Conservation (phyloP, 2,888 invertebrate genomes). For the Eilema griseolum region DNA sequence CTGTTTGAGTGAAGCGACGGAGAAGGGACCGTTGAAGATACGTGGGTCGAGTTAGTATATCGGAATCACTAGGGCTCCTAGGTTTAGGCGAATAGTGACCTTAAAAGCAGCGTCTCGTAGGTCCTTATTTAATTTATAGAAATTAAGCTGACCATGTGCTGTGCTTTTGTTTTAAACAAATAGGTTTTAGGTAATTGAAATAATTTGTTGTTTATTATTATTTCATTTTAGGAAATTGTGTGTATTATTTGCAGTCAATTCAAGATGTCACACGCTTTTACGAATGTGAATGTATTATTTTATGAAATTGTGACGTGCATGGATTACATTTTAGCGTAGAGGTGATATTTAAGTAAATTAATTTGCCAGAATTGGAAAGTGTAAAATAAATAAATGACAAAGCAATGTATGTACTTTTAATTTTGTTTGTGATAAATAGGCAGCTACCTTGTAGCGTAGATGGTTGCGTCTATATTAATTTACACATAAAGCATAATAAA, state of each 20-base stretch:
- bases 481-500: constrained; percentile 81
- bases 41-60: constrained; percentile 56
- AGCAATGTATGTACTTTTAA: constrained; percentile 74
- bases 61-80: constrained; percentile 80
- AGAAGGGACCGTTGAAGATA: constrained; percentile 42
- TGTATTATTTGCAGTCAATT: constrained; percentile 84
- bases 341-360: constrained; percentile 63
- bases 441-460: constrained; percentile 81
- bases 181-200: constrained; percentile 83
- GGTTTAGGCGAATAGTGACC: constrained; percentile 77
- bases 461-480: constrained; percentile 78
- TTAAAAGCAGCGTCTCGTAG: constrained; percentile 76
- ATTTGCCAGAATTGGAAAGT: constrained; percentile 76
- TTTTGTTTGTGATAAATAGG: constrained; percentile 79
- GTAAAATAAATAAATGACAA: constrained; percentile 78
- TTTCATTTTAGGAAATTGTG: constrained; percentile 72
- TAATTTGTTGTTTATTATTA: constrained; percentile 78
- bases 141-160: constrained; percentile 86
- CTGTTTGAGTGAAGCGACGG: constrained; percentile 37
- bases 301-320: constrained; percentile 62
- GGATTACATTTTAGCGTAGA: constrained; percentile 72
- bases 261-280: constrained; percentile 78
- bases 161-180: constrained; percentile 86
- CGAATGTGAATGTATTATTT: constrained; percentile 67
- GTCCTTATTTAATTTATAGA: constrained; percentile 81